Evolutionary conservation across 2,888 invertebrate genomes (phyloP).

Genomic region (Noctua comes): DNA sequence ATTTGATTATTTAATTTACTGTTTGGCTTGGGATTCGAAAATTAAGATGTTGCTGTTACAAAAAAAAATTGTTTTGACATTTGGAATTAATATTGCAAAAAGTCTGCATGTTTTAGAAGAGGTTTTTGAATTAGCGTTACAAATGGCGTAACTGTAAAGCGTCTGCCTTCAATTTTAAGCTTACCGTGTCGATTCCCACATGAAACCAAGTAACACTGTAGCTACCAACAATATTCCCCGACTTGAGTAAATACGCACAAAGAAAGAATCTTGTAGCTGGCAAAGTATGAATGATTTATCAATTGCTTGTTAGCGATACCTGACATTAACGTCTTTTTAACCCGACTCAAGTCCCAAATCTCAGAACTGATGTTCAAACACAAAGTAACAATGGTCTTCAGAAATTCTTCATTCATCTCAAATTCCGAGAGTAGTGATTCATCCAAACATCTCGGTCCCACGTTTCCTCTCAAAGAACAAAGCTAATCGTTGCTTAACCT

Average conservation of each 20-base stretch:
- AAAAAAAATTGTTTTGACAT: background rate
- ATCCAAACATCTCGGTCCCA: constrained; percentile 72
- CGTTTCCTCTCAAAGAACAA: constrained; percentile 83
- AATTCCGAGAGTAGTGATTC: constrained; percentile 63
- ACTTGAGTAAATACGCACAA: constrained; percentile 38
- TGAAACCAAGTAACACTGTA: constrained; percentile 5
- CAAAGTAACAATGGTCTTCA: constrained; percentile 59
- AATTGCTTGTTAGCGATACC: constrained; percentile 63
- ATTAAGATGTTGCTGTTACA: background rate
- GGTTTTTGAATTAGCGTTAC: background rate
- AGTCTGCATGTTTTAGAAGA: too few relatives aligned
- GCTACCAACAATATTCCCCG: background rate
- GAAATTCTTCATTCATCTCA: constrained; percentile 53
- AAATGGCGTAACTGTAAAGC: background rate
- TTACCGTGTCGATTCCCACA: background rate
- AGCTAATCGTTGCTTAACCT: constrained; percentile 87
- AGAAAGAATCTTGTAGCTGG: constrained; percentile 35
- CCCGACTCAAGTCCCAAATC: constrained; percentile 47
- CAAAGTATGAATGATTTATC: constrained; percentile 54
- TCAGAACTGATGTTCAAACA: constrained; percentile 53
- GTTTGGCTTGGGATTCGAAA: background rate
- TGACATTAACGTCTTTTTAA: constrained; percentile 63
- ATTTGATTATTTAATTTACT: background rate
- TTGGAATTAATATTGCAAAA: background rate
- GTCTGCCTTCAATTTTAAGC: background rate